phyloP scores from a whole-genome alignment of 2,888 invertebrate genomes.

The Cheilosia vernalis region DNA sequence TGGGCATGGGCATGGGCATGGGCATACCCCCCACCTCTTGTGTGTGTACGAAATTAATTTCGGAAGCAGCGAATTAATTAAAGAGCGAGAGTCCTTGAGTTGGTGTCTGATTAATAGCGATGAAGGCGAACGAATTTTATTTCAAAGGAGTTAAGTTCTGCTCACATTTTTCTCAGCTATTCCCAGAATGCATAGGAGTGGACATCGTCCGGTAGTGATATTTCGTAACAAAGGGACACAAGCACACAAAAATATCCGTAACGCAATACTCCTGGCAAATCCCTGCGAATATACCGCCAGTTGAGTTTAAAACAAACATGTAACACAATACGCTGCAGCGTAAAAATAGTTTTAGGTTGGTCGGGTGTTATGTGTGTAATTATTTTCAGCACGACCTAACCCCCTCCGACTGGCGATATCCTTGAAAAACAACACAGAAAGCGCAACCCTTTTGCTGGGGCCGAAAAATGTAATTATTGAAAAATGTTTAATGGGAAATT shows the following conservation, averaged over 20 bases:
- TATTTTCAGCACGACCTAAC: constrained; percentile 53
- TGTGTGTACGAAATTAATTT: constrained; percentile 60
- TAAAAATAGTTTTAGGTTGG: constrained; percentile 45
- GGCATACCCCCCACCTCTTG: background rate
- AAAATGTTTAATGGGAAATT: constrained; percentile 75
- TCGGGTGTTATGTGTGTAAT: constrained; percentile 54
- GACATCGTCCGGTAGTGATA: constrained; percentile 46
- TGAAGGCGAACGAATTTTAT: constrained; percentile 47
- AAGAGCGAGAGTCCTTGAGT: constrained; percentile 51
- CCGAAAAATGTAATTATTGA: constrained; percentile 75
- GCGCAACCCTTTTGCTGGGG: constrained; percentile 57
- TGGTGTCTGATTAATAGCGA: constrained; percentile 59
- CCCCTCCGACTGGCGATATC: constrained; percentile 29
- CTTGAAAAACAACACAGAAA: constrained; percentile 43
- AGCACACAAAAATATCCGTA: constrained; percentile 57
- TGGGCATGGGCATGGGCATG: background rate
- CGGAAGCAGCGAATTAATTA: constrained; percentile 65
- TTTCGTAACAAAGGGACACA: constrained; percentile 48
- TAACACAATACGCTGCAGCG: constrained; percentile 51
- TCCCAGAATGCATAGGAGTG: constrained; percentile 31
- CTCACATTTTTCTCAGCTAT: constrained; percentile 39
- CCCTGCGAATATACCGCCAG: constrained; percentile 44
- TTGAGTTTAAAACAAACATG: constrained; percentile 46
- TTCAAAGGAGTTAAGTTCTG: constrained; percentile 56
- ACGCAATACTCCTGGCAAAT: constrained; percentile 59